Conservation (phyloP, 2,113 vertebrate genomes). For the Tachycineta bicolor region DNA sequence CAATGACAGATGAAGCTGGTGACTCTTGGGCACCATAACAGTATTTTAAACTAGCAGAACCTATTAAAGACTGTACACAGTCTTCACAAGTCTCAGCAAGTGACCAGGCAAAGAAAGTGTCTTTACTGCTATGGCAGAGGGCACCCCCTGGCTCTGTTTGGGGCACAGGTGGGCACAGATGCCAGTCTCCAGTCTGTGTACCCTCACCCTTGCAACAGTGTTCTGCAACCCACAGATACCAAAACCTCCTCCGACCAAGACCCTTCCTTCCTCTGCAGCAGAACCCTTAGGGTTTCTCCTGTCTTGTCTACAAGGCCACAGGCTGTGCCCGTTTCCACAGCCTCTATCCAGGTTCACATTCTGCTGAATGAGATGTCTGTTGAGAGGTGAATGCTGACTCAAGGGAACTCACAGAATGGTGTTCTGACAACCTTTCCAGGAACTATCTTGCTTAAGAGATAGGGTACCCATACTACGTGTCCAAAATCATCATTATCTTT, state of each 20-base stretch:
- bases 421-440: not conserved
- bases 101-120: not conserved
- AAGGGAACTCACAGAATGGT: not conserved
- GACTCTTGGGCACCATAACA: not conserved
- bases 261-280: not conserved
- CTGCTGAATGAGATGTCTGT: not conserved
- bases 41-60: not conserved
- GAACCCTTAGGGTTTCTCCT: not conserved
- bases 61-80: not conserved
- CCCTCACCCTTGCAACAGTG: not conserved
- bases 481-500: not conserved
- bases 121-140: not conserved
- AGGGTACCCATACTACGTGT: not conserved
- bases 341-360: not conserved
- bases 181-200: not conserved
- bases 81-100: not conserved
- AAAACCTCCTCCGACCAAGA: not conserved
- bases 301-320: not conserved
- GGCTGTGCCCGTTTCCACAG: not conserved
- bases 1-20: not conserved
- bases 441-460: not conserved
- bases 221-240: not conserved
- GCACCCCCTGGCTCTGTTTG: not conserved
- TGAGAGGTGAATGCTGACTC: not conserved
- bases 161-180: not conserved